These are phyloP conservation scores for Drosophila truncata DNA, from an alignment of 1,140 invertebrate species.

Conservation along the genomic window DNA sequence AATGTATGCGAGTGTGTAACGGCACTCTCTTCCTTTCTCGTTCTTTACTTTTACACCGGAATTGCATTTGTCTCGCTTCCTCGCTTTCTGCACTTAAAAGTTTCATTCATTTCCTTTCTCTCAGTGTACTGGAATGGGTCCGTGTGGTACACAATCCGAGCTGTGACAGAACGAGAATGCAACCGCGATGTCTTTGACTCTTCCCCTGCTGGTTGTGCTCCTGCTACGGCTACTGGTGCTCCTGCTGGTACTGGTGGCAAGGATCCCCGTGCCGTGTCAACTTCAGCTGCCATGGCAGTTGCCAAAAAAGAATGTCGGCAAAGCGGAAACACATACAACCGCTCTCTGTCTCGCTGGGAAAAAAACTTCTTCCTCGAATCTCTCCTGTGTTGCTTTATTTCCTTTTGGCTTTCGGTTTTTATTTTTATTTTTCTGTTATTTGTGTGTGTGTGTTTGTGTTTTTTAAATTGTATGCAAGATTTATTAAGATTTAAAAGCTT, in stretches of 20 bases:
- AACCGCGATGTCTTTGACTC: constrained; percentile 51
- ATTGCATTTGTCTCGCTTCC: background rate
- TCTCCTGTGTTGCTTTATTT: constrained; percentile 45
- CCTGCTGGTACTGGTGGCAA: constrained; percentile 8
- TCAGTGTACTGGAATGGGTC: constrained; percentile 16
- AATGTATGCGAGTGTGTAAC: background rate
- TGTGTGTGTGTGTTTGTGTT: constrained; percentile 48
- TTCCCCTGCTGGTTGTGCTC: background rate
- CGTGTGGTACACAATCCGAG: constrained; percentile 21
- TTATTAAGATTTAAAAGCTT: constrained; percentile 85
- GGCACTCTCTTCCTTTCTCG: too few species aligned
- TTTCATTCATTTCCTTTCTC: background rate
- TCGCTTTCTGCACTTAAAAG: background rate
- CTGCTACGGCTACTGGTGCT: background rate
- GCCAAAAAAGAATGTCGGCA: constrained; percentile 40
- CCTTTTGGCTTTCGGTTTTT: constrained; percentile 30
- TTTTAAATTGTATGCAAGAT: constrained; percentile 84
- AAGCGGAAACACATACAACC: constrained; percentile 31
- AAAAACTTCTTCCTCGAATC: constrained; percentile 15
- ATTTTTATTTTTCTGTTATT: constrained; percentile 23
- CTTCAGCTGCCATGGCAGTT: constrained; percentile 46
- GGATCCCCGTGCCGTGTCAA: constrained; percentile 40
- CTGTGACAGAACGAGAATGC: constrained; percentile 50
- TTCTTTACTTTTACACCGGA: background rate
- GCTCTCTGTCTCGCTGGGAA: background rate